phyloP scores from a whole-genome alignment of 2,888 invertebrate species.

The Griposia aprilina region DNA sequence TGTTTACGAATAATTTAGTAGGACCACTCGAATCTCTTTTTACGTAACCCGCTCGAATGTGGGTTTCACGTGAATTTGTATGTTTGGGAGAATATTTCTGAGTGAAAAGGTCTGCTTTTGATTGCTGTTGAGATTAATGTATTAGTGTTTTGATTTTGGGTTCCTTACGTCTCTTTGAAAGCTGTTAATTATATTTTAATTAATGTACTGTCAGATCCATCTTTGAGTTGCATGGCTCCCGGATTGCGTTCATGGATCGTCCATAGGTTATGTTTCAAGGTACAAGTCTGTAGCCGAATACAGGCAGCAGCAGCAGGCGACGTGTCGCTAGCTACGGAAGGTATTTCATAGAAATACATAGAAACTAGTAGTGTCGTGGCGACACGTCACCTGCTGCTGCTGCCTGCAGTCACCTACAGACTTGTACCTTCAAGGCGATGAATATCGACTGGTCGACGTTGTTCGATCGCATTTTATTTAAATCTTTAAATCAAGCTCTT shows the following conservation, averaged over 20 bases:
- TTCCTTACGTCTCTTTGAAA: background rate
- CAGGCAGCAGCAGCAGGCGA: no score
- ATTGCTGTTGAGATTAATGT: slow-evolving; percentile 41
- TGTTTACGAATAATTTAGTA: slow-evolving; percentile 62
- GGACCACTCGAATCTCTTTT: slow-evolving; percentile 49
- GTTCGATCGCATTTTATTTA: background rate
- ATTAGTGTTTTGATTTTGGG: slow-evolving; percentile 5
- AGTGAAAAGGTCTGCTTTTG: slow-evolving; percentile 33
- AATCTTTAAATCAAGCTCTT: background rate
- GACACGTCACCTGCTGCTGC: no score
- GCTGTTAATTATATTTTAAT: background rate
- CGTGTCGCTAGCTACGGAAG: no score
- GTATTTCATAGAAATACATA: no score
- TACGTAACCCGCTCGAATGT: slow-evolving; percentile 33
- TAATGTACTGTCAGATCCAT: background rate
- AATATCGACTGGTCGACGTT: background rate
- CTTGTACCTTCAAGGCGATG: no score
- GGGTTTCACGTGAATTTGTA: slow-evolving; percentile 43
- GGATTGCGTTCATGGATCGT: background rate
- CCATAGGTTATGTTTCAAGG: background rate
- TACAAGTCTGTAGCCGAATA: no score
- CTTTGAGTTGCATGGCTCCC: no score
- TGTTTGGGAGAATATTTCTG: slow-evolving; percentile 19
- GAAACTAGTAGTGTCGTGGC: no score
- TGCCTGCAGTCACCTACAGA: no score